Conservation (phyloP, 2,888 invertebrate species). For the Polydrusus cervinus region DNA sequence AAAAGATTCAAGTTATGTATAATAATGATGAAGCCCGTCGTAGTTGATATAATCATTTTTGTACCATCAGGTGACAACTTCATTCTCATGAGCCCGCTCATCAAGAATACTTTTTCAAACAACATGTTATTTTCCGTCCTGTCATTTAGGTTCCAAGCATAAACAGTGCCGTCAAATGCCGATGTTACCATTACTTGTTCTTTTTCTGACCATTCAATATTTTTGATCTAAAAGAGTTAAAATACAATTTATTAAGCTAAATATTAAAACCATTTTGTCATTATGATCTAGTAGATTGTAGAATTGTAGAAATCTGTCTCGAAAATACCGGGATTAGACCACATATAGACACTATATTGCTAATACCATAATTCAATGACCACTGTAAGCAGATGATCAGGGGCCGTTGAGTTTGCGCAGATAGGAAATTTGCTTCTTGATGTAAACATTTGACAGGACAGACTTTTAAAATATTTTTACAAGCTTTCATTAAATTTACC, state of each 20-base stretch:
- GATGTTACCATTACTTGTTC: conserved; percentile 91
- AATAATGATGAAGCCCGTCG: conserved; percentile 91
- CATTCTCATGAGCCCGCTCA: conserved; percentile 89
- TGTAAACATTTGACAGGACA: too few species aligned
- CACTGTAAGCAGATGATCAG: too few species aligned
- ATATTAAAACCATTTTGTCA: too few species aligned
- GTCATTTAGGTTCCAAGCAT: conserved; percentile 95
- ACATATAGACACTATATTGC: too few species aligned
- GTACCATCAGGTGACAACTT: conserved; percentile 88
- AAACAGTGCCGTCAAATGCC: conserved; percentile 94
- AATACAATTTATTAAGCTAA: neutral
- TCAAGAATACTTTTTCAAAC: conserved; percentile 89
- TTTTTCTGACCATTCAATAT: conserved; percentile 92
- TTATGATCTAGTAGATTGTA: too few species aligned
- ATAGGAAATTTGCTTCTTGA: too few species aligned
- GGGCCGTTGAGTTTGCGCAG: too few species aligned
- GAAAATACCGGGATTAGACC: too few species aligned
- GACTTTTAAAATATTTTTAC: too few species aligned
- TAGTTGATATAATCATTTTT: conserved; percentile 93
- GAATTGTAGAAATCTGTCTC: too few species aligned
- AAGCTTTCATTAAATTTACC: too few species aligned
- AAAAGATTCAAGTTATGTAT: conserved; percentile 90
- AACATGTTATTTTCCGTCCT: conserved; percentile 85
- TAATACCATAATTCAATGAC: too few species aligned
- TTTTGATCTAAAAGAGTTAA: conserved; percentile 77